These are phyloP conservation scores for Aphrophora alni DNA, from an alignment of 2,888 invertebrate genomes.

Conservation along the genomic window DNA sequence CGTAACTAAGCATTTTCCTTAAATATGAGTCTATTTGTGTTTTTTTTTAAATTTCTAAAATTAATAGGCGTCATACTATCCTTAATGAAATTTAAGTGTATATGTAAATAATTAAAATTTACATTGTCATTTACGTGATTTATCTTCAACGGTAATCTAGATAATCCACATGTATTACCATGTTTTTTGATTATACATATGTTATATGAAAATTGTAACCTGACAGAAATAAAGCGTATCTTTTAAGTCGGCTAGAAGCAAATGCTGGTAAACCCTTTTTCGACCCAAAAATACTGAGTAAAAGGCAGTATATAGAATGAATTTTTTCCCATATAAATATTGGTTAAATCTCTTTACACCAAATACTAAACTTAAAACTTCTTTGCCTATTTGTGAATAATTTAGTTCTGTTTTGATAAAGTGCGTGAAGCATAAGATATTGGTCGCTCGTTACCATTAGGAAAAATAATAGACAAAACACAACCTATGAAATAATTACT, in stretches of 20 bases:
- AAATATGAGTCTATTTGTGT: slow-evolving; percentile 12
- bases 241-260: slow-evolving; percentile 40
- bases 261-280: slow-evolving; percentile 41
- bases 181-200: slow-evolving; percentile 11
- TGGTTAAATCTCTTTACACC: slow-evolving; percentile 29
- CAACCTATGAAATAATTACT: background rate
- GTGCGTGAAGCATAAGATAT: background rate
- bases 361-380: slow-evolving; percentile 24
- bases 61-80: slow-evolving; percentile 11
- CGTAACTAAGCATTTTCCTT: slow-evolving; percentile 6
- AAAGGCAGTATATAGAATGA: slow-evolving; percentile 15
- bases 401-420: slow-evolving; percentile 7
- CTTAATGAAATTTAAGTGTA: slow-evolving; percentile 25
- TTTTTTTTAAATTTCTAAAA: background rate
- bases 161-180: slow-evolving; percentile 33
- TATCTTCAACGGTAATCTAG: slow-evolving; percentile 32
- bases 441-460: too few relatives aligned
- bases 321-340: slow-evolving; percentile 23
- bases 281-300: slow-evolving; percentile 37
- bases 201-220: slow-evolving; percentile 35
- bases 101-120: background rate
- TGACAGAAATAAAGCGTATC: slow-evolving; percentile 36
- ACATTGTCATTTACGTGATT: background rate
- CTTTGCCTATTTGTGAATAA: slow-evolving; percentile 16
- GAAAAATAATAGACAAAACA: too few relatives aligned